Base-by-base conservation (phyloP, 30 jellyfish, hydroid and myxozoan species). In the Aurelia sp. region DNA sequence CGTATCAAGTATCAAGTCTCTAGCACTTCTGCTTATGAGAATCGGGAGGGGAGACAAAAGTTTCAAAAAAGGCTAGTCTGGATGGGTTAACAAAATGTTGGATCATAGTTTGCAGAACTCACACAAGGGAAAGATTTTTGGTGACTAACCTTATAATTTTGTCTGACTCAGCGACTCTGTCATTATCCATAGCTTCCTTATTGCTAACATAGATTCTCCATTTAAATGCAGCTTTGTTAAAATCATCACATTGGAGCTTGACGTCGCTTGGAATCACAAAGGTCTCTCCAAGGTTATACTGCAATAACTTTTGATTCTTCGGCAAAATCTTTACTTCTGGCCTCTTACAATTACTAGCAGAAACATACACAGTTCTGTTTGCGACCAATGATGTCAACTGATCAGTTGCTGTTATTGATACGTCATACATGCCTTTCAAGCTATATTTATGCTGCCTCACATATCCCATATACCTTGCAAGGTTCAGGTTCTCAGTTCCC, bases 91-190 rank as follows among this genome's bases (percentile, higher is more conserved):
- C 10, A 7, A 7, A 4, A 38, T 38, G 9, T 38, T 38, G 50
- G 9, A 7, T 7, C 50, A 38, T 38, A 38, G 3, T 38, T 38
- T 38, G 50, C 0, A 69, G 5, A n/a, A 20, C 18, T 9, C 5
- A 69, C 4, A 10, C 19, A 68, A 12, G 74, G 11, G n/a, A 19
- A 63, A 19, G 35, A 63, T 19, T 19, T 13, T 8, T 38, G 10
- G 22, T 5, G 11, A 64, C 73, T 2, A 69, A 83, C 92, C 78
- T 72, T 3, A 35, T 58, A 16, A 55, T 18, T 63, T 72, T 53
- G 53, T 83, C 81, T 24, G 86, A 70, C 62, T 83, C 87, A 12
- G 86, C 77, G 10, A 72, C 48, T 19, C 75, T n/a, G 27, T 27
- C 17, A 65, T 38, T 81, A 3, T 57, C 76, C 91, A 81, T 38